These are phyloP conservation scores for Danio rerio DNA, from an alignment of 2,113 vertebrate genomes.

Conservation along the genomic window GRCz12tu NC_133196.1:46582501-46583000, in stretches of 20 bases:
- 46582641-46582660: conserved; percentile 4
- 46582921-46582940: too few species aligned
- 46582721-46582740: conserved; percentile 12
- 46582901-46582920: neutral
- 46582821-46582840: neutral
- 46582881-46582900: neutral
- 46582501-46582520: conserved; percentile 39
- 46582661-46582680: conserved; percentile 5
- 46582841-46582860: conserved; percentile 9
- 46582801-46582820: neutral
- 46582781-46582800: neutral
- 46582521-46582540: conserved; percentile 52
- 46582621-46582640: conserved; percentile 19
- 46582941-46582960: too few species aligned
- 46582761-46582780: neutral
- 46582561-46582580: conserved; percentile 63
- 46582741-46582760: neutral
- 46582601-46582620: neutral
- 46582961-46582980: too few species aligned
- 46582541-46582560: conserved; percentile 31
- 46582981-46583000: too few species aligned
- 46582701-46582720: neutral
- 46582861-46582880: neutral
- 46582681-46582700: conserved; percentile 32
- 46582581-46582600: conserved; percentile 52